Evolutionary conservation across 2,888 invertebrate genomes (phyloP), one percentile per base, ranked within the genome.

Genomic region (Tipula lateralis): DNA sequence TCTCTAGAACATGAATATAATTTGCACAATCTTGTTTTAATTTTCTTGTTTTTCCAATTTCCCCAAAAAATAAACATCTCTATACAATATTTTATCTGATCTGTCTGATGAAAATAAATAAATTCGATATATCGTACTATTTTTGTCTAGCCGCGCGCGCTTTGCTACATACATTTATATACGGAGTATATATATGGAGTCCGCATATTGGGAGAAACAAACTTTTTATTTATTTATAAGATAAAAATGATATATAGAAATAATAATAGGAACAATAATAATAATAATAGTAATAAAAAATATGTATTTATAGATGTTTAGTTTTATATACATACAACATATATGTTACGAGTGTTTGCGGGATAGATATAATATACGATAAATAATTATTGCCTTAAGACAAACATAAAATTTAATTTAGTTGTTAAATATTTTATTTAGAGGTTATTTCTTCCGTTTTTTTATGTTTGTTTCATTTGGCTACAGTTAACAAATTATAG

Each of bases 181-280:
- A 39, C 13, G 39, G 13, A 3, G 13, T 39, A 39, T 39, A 7
- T 32, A 3, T 32, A 32, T 32, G 7, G 7, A 32, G 66, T 1
- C 12, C 66, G 24, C 44, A 16, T 44, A 44, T 12, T 44, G 16
- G n/a, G 19, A 19, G 19, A 66, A 24, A 19, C 9, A 66, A 66
- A 24, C 3, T 66, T 24, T 66, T 44, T 9, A 16, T 50, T 16
- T 50, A 7, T 7, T 12, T 24, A 24, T 66, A 66, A 66, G 66
- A 66, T 66, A 66, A 66, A 66, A 66, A 66, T 66, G 66, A 66
- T 66, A 66, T 66, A 66, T 66, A 19, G 66, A 66, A 66, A 66
- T 66, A 66, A 66, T 66, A 66, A 66, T 66, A 66, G 66, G 24
- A 66, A 66, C 12, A 66, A 66, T 66, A 66, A 50, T 50, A 50